phyloP scores from a whole-genome alignment of 2,797 vertebrate species.

The Cirrhinus mrigala region DNA sequence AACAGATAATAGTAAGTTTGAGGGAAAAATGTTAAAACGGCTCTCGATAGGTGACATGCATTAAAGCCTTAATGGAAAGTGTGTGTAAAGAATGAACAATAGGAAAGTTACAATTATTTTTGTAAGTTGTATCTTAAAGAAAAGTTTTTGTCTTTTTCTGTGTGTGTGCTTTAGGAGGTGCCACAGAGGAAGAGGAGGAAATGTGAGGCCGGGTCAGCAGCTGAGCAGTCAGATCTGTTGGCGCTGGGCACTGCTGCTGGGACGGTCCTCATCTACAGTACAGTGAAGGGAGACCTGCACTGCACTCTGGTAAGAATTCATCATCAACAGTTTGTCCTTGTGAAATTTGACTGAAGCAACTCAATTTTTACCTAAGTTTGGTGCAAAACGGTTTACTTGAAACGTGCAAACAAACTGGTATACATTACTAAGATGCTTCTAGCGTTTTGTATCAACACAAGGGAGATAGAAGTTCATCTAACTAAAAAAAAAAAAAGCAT shows the following conservation, averaged over 20 bases:
- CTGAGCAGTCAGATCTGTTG: constrained; percentile 88
- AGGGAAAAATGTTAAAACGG: not conserved
- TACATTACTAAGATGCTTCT: not conserved
- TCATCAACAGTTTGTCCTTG: not conserved
- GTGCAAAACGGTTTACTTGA: not conserved
- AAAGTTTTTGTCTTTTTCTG: not conserved
- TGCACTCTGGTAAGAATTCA: constrained; percentile 89
- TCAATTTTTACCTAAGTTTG: not conserved
- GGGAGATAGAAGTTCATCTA: not conserved
- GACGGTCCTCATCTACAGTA: constrained; percentile 94
- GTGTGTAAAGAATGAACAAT: not conserved
- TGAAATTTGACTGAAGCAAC: not conserved
- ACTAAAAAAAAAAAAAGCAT: not conserved
- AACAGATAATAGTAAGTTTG: not conserved
- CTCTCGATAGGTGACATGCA: too few relatives aligned
- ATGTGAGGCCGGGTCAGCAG: constrained; percentile 83
- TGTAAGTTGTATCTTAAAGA: not conserved
- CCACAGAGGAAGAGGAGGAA: constrained; percentile 97
- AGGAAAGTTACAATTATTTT: not conserved
- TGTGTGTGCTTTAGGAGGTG: constrained; percentile 82
- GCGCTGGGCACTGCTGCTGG: constrained; percentile 97
- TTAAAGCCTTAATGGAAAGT: not conserved
- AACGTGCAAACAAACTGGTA: not conserved
- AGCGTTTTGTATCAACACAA: not conserved
- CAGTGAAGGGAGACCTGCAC: constrained; percentile 91